Conservation (phyloP, 1,140 invertebrate genomes). For the Drosophila baimaii region DNA sequence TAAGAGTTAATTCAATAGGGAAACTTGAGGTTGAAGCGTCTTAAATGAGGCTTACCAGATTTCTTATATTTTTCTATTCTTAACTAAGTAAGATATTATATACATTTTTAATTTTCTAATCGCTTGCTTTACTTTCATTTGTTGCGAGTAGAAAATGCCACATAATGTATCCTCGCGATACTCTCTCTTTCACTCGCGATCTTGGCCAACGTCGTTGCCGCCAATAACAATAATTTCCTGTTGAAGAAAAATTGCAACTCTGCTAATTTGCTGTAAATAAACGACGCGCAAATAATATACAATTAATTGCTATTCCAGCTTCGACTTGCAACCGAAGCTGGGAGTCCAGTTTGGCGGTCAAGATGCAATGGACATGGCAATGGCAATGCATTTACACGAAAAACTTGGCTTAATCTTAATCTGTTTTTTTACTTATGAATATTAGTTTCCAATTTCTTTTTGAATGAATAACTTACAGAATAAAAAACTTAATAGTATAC, state of each 20-base stretch:
- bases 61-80: neutral
- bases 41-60: neutral
- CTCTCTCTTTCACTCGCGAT: constrained; percentile 40
- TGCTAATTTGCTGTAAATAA: constrained; percentile 80
- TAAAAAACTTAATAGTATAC: neutral
- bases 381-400: neutral
- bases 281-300: constrained; percentile 81
- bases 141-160: constrained; percentile 19
- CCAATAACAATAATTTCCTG: constrained; percentile 79
- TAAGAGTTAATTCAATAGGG: constrained; percentile 17
- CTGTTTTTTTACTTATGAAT: neutral
- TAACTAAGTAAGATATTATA: neutral
- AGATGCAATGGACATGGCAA: constrained; percentile 41
- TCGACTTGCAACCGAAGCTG: constrained; percentile 37
- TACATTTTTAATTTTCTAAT: constrained; percentile 6
- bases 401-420: constrained; percentile 1
- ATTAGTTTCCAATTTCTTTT: neutral
- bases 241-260: constrained; percentile 77
- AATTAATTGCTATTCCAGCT: constrained; percentile 72
- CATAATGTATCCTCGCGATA: constrained; percentile 22
- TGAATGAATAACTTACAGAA: neutral
- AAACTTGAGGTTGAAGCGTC: neutral
- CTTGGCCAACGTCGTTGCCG: constrained; percentile 39
- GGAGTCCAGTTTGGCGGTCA: constrained; percentile 44
- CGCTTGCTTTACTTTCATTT: constrained; percentile 39